These are phyloP conservation scores for Dromaius novaehollandiae DNA, from an alignment of 2,113 vertebrate species.

Conservation along the genomic window DNA sequence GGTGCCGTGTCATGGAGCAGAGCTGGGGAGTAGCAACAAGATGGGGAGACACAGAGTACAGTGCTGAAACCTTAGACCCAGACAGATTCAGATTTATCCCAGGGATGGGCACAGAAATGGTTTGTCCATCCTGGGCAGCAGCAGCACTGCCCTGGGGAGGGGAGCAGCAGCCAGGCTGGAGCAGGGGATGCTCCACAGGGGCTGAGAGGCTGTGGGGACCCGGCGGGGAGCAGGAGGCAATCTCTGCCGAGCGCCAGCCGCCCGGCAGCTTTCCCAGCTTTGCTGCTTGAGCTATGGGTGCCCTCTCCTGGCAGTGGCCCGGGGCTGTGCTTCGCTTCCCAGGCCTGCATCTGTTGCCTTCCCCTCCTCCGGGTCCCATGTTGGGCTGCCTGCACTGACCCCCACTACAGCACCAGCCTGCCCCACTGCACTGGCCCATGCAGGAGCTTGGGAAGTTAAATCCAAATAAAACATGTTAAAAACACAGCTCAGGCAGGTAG, in stretches of 20 bases:
- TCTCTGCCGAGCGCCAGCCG: rapidly evolving
- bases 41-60: rapidly evolving
- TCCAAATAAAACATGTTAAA: too few relatives aligned
- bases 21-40: neutral
- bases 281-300: neutral
- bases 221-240: rapidly evolving
- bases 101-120: rapidly evolving
- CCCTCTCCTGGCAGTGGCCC: constrained; percentile 19
- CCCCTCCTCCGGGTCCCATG: rapidly evolving
- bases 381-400: too few relatives aligned
- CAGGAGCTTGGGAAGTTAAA: too few relatives aligned
- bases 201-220: neutral
- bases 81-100: neutral
- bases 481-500: too few relatives aligned
- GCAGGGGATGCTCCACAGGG: rapidly evolving
- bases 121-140: neutral
- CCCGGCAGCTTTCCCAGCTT: too few relatives aligned
- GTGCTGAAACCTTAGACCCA: neutral
- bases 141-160: neutral
- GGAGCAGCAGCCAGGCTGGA: neutral
- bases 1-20: neutral
- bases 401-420: too few relatives aligned
- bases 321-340: neutral
- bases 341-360: rapidly evolving
- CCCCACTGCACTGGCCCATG: too few relatives aligned